A percentile compares a stretch with the other conserved stretches of the same genome.
Evolutionary conservation across 2,113 vertebrate species (phyloP).

Genomic region (Oceanites oceanicus): DNA sequence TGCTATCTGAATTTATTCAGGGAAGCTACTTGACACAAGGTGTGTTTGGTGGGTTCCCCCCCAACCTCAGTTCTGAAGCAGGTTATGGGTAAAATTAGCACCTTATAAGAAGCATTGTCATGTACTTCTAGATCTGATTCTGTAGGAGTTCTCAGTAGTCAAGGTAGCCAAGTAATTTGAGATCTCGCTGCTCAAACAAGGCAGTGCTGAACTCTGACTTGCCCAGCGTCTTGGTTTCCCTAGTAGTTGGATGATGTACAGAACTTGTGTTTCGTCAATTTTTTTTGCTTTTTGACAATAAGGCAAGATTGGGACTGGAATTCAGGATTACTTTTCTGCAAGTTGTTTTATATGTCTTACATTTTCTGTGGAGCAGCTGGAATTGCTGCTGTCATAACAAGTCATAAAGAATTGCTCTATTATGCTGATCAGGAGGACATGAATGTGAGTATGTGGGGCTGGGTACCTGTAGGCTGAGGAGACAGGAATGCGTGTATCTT

Average conservation of each 20-base stretch:
- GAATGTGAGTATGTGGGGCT: neutral
- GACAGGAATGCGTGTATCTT: fast-evolving
- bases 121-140: neutral
- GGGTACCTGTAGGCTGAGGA: neutral
- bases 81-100: neutral
- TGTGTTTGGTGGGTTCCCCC: neutral
- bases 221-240: neutral
- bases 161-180: neutral
- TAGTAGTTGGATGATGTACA: neutral
- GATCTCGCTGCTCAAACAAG: neutral
- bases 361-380: neutral
- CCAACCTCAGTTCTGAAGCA: neutral
- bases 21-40: neutral
- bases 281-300: neutral
- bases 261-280: fast-evolving
- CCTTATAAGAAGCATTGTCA: neutral
- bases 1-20: neutral
- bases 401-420: neutral
- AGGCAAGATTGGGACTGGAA: neutral
- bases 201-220: neutral
- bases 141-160: neutral
- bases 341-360: fast-evolving
- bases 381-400: too few relatives aligned
- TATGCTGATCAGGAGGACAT: neutral
- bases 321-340: neutral